Conservation (phyloP, 1,140 invertebrate species). For the Ceratina japonica region DNA sequence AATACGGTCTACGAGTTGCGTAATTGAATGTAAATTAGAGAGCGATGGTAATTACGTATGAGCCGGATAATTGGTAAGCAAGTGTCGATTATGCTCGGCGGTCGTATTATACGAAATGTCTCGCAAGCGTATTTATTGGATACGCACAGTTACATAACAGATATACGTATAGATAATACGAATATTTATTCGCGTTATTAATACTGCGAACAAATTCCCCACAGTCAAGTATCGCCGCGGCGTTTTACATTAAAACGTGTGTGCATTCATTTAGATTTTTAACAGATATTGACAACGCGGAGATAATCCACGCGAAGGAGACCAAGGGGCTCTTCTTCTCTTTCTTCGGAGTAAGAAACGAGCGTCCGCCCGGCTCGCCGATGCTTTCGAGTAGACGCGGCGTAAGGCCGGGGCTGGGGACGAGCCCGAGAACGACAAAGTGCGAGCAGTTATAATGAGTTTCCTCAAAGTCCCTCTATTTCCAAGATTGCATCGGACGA, state of each 20-base stretch:
- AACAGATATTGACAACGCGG: slow-evolving; percentile 23
- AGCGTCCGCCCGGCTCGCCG: slow-evolving; percentile 37
- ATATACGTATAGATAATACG: neutral
- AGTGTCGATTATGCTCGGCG: neutral
- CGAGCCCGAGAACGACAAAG: slow-evolving; percentile 44
- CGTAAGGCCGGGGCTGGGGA: slow-evolving; percentile 5
- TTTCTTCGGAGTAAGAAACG: slow-evolving; percentile 36
- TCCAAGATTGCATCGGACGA: slow-evolving; percentile 21
- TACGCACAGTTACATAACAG: neutral
- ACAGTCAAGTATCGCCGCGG: neutral
- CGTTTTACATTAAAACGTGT: neutral
- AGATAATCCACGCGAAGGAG: neutral
- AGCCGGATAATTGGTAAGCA: neutral
- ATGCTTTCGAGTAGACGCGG: slow-evolving; percentile 33
- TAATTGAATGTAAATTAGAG: slow-evolving; percentile 10
- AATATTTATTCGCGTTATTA: slow-evolving; percentile 6
- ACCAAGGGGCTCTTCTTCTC: neutral
- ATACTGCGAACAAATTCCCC: slow-evolving; percentile 4
- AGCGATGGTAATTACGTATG: slow-evolving; percentile 1
- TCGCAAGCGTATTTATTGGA: neutral
- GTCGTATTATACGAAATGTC: neutral
- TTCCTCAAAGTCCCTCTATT: slow-evolving; percentile 40
- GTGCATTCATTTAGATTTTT: neutral
- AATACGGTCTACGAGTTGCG: neutral
- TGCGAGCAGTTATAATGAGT: slow-evolving; percentile 46